Percentiles rank a stretch among this genome's conserved stretches.
These are phyloP conservation scores for Phymorhynchus buccinoides DNA, from an alignment of 1,140 invertebrate species.

Conservation along the genomic window DNA sequence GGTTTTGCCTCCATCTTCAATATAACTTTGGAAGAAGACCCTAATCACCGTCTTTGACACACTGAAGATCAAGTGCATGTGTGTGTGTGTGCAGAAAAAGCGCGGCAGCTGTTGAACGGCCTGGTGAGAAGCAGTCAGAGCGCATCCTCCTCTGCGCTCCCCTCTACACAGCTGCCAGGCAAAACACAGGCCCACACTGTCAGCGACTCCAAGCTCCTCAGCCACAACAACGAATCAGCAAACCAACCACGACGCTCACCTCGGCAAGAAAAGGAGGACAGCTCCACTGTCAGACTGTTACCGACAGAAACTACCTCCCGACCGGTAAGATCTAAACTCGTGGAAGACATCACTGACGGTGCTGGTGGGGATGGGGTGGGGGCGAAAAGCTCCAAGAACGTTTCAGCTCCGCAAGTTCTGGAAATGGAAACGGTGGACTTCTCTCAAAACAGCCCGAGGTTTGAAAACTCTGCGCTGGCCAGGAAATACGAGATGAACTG, in stretches of 20 bases:
- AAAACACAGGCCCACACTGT: neutral
- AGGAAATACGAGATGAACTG: constrained; percentile 7
- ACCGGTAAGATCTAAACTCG: neutral
- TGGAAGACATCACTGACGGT: constrained; percentile 34
- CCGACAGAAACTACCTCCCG: neutral
- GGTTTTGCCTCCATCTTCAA: too few species aligned
- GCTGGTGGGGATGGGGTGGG: neutral
- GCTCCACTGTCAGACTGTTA: neutral
- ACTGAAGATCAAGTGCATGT: too few species aligned
- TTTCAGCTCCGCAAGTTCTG: neutral
- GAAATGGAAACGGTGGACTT: constrained; percentile 18
- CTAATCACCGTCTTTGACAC: too few species aligned
- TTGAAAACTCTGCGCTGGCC: neutral
- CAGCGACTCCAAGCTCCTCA: constrained; percentile 29
- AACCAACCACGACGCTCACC: neutral
- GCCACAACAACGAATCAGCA: constrained; percentile 1
- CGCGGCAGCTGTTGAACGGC: constrained; percentile 2
- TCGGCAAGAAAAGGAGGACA: neutral
- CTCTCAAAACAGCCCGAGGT: constrained; percentile 11
- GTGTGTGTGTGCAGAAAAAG: constrained; percentile 28
- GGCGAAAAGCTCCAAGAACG: neutral
- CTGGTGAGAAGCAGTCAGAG: neutral
- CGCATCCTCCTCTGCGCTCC: neutral
- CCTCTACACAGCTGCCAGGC: neutral
- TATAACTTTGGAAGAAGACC: too few species aligned